Evolutionary conservation across 2,113 vertebrate genomes (phyloP).

Genomic region (Delphinus delphis): DNA sequence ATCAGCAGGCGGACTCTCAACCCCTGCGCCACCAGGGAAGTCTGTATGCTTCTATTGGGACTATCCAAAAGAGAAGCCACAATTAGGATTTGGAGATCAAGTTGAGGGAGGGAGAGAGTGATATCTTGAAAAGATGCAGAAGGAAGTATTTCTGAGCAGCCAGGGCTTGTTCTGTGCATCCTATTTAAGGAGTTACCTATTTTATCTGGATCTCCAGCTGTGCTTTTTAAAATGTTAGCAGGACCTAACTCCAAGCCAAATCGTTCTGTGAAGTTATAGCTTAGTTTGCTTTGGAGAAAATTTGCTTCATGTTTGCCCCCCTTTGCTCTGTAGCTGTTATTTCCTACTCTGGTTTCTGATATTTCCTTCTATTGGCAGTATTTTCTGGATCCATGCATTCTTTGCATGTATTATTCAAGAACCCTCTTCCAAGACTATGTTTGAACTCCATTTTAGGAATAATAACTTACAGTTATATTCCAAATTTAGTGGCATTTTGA

Average conservation of each 20-base stretch:
- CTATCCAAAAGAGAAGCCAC: background rate
- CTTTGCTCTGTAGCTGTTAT: constrained; percentile 14
- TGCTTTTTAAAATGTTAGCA: background rate
- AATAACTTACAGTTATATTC: background rate
- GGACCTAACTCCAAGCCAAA: background rate
- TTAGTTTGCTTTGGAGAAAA: constrained; percentile 25
- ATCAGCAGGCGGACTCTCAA: too few species aligned
- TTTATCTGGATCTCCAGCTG: background rate
- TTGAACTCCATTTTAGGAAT: constrained; percentile 47
- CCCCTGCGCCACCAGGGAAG: background rate
- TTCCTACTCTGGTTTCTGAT: constrained; percentile 29
- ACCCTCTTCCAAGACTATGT: background rate
- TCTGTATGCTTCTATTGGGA: background rate
- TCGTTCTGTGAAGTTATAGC: background rate
- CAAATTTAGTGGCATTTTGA: constrained; percentile 39
- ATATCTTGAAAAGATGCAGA: background rate
- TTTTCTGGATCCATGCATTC: constrained; percentile 31
- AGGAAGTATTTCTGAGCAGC: constrained; percentile 19
- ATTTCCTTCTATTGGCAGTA: constrained; percentile 22
- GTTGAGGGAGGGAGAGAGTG: background rate
- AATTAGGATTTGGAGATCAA: background rate
- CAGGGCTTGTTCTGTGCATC: background rate
- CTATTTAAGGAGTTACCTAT: background rate
- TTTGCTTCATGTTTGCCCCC: background rate
- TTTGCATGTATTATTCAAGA: constrained; percentile 55